phyloP scores from a whole-genome alignment of 53 echinoderm and acorn worm genomes.

The Patiria pectinifera region DNA sequence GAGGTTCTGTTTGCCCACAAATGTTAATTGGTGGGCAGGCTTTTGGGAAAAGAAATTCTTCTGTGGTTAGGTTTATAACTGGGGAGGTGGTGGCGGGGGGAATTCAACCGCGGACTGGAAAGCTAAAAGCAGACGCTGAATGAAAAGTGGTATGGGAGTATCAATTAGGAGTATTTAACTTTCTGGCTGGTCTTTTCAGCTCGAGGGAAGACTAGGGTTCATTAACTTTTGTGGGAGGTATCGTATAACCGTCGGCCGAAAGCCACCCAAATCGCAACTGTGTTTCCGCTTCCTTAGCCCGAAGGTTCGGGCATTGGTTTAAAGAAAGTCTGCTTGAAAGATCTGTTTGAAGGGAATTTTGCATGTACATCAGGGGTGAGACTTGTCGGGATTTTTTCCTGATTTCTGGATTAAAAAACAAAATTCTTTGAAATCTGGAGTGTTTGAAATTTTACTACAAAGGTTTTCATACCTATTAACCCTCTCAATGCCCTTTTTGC shows the following conservation, averaged over 20 bases:
- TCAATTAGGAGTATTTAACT: background rate
- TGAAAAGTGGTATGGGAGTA: background rate
- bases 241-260: background rate
- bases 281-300: constrained; percentile 1
- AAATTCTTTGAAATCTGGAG: too few relatives aligned
- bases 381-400: too few relatives aligned
- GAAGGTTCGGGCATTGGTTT: background rate
- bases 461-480: too few relatives aligned
- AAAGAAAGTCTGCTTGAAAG: background rate
- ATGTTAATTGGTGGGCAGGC: background rate
- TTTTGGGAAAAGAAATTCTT: background rate
- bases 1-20: background rate
- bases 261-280: constrained; percentile 31
- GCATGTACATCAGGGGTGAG: too few relatives aligned
- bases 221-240: constrained; percentile 3
- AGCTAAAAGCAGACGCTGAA: constrained; percentile 49
- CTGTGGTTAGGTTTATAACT: background rate
- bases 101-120: too few relatives aligned
- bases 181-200: background rate
- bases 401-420: too few relatives aligned
- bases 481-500: too few relatives aligned
- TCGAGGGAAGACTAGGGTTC: background rate
- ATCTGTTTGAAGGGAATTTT: background rate
- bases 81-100: background rate
- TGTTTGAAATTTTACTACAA: too few relatives aligned